These are phyloP conservation scores for Thoracochromis brauschi DNA, from an alignment of 2,113 vertebrate species.

Conservation along the genomic window DNA sequence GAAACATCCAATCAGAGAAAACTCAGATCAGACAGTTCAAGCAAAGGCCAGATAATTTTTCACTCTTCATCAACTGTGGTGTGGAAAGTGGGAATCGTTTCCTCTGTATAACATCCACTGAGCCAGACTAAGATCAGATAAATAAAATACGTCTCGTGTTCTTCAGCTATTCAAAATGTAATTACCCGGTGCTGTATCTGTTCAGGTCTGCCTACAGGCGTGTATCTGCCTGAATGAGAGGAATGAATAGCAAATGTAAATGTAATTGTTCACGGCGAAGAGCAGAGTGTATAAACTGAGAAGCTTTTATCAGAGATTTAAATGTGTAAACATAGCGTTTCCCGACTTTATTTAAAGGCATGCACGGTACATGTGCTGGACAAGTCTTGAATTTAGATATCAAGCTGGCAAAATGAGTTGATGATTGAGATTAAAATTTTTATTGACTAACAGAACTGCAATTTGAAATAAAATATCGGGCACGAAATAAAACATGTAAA, in stretches of 20 bases:
- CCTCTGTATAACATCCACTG: neutral
- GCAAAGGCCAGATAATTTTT: neutral
- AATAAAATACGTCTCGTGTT: constrained; percentile 8
- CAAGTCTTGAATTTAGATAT: neutral
- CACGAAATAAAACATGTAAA: neutral
- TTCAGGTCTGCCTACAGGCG: constrained; percentile 20
- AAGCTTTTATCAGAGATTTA: neutral
- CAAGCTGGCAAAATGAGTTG: neutral
- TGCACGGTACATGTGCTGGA: neutral
- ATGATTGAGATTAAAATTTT: neutral
- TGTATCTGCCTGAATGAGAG: neutral
- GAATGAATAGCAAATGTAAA: constrained; percentile 4
- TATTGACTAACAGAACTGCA: neutral
- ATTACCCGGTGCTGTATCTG: neutral
- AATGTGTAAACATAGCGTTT: neutral
- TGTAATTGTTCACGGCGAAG: neutral
- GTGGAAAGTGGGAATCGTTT: neutral
- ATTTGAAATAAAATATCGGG: neutral
- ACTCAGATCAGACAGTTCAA: neutral
- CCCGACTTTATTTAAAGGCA: neutral
- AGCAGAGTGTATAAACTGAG: neutral
- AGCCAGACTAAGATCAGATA: constrained; percentile 9
- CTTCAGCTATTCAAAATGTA: constrained; percentile 15
- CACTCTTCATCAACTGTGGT: neutral
- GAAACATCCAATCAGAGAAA: neutral